Evolutionary conservation across 1,140 invertebrate genomes (phyloP), one percentile per base, ranked within the genome.

Genomic region (Drosophila ogumai): DNA sequence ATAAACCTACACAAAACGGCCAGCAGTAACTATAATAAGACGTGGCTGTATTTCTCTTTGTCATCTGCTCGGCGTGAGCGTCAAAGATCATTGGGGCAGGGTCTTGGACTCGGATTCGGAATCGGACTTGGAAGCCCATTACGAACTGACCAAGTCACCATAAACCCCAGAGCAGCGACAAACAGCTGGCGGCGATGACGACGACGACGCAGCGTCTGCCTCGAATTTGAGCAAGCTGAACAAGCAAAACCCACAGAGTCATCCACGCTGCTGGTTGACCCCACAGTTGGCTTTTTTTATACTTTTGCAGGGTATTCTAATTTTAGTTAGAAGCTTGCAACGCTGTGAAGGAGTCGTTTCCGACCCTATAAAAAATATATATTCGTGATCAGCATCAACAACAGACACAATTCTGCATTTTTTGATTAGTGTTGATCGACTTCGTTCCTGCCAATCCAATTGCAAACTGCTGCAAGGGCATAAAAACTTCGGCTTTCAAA

Each of bases 61-160:
- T 78, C 75, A 61, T 74, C 43, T 67, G 50, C 68, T 28, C 22
- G 46, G 73, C 81, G 79, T 86, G 79, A 82, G 75, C 80, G 69
- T 46, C 54, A 66, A 57, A 77, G 78, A 69, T 82, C 65, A 73
- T 61, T 57, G 49, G 68, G 68, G 68, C 66, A 58, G 52, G 66
- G 66, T 47, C 52, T 69, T 38, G 15, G 43, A 28, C 28, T 34
- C 19, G 34, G 43, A 61, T 2, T 54, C 12, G 28, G 58, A 63
- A 28, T 47, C 0, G 22, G 46, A 28, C 68, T 60, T 60, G 36
- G 57, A 46, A 57, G 41, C 57, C 56, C 55, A 71, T 44, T 71
- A 44, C 56, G 55, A 76, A 73, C 73, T 81, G 82, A 80, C 81
- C 71, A 80, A 82, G 68, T 65, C 59, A 38, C 60, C 46, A 65